phyloP scores from a whole-genome alignment of 1,140 invertebrate genomes.

The Drosophila carrolli region DNA sequence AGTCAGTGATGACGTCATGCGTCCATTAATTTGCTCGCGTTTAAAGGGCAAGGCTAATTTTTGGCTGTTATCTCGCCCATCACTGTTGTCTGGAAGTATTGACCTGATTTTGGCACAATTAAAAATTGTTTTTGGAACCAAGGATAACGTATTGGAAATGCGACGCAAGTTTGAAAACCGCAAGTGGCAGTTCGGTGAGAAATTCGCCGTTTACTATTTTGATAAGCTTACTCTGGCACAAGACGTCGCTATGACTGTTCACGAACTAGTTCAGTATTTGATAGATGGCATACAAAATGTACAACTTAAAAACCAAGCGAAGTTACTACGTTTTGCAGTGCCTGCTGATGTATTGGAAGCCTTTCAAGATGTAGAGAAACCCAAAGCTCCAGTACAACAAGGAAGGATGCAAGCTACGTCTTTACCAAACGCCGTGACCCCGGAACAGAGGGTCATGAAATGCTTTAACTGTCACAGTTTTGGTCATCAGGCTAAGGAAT shows the following conservation, averaged over 20 bases:
- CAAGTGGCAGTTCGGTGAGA: neutral
- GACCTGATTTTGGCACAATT: neutral
- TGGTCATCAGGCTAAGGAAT: constrained; percentile 1
- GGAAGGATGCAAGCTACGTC: neutral
- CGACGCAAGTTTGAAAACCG: no score
- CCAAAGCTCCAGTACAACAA: neutral
- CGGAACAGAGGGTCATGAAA: constrained; percentile 1
- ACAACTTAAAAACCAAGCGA: constrained; percentile 3
- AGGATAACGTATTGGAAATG: neutral
- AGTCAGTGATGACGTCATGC: constrained; percentile 1
- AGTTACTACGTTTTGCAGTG: constrained; percentile 2
- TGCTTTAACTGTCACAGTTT: neutral
- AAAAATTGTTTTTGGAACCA: neutral
- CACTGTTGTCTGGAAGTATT: neutral
- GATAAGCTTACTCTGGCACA: neutral
- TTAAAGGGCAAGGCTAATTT: constrained; percentile 2
- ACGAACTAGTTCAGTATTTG: constrained; percentile 3
- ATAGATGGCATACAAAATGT: constrained; percentile 3
- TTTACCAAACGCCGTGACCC: neutral
- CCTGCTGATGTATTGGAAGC: neutral
- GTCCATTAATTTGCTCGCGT: constrained; percentile 1
- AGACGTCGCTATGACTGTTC: neutral
- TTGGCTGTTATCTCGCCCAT: constrained; percentile 4
- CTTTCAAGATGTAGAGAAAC: constrained; percentile 4
- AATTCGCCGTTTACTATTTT: neutral